phyloP scores from a whole-genome alignment of 2,113 vertebrate genomes.

The Sialia sialis region DNA sequence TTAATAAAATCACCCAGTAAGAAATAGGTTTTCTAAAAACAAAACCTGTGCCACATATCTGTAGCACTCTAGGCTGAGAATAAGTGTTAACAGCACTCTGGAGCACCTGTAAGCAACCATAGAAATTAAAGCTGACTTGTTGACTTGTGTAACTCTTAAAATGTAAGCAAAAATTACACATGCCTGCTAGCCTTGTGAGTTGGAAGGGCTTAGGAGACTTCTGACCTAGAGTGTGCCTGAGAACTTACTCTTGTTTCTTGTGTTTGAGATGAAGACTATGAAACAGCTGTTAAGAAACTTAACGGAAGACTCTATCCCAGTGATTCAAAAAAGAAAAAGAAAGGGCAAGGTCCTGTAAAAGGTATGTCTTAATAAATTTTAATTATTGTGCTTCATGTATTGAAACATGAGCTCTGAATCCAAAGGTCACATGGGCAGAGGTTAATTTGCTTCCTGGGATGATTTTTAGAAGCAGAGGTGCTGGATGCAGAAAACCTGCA shows the following conservation, averaged over 20 bases:
- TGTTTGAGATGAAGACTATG: constrained; percentile 91
- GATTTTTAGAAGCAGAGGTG: background rate
- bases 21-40: background rate
- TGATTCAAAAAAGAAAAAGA: constrained; percentile 40
- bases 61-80: background rate
- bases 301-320: constrained; percentile 89
- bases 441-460: background rate
- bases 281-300: constrained; percentile 87
- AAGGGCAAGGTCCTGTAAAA: constrained; percentile 24
- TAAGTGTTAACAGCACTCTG: background rate
- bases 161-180: background rate
- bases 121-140: background rate
- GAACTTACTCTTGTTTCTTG: background rate
- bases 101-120: background rate
- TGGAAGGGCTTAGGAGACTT: background rate
- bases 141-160: background rate
- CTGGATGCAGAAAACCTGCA: background rate
- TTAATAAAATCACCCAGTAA: background rate
- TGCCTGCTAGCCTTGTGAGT: background rate
- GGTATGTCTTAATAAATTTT: constrained; percentile 47
- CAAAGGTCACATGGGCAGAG: background rate
- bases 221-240: background rate
- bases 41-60: accelerated
- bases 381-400: background rate
- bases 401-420: background rate